Evolutionary conservation across 92 coral and sea anemone genomes (phyloP).

Genomic region (Ricordea florida): DNA sequence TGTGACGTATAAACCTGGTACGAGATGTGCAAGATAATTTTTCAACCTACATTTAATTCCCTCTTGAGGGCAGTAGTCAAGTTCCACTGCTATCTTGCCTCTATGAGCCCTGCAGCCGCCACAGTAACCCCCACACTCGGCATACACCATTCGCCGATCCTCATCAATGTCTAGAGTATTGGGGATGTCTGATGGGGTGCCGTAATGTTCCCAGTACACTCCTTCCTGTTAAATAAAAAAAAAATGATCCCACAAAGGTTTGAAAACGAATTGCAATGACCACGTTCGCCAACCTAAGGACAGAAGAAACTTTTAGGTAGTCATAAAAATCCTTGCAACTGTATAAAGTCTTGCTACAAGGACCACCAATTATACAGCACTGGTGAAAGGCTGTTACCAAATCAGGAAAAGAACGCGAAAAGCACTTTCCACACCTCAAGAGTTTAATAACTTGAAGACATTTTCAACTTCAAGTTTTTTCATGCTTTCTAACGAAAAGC

Average conservation of each 20-base stretch:
- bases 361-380: too few relatives aligned
- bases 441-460: too few relatives aligned
- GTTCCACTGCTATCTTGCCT: conserved; percentile 51
- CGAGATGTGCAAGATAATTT: too few relatives aligned
- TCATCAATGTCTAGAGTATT: conserved; percentile 68
- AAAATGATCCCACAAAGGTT: not conserved
- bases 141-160: conserved; percentile 64
- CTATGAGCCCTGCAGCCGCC: conserved; percentile 85
- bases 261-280: not conserved
- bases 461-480: too few relatives aligned
- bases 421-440: too few relatives aligned
- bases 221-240: conserved; percentile 44
- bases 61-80: conserved; percentile 72
- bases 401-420: too few relatives aligned
- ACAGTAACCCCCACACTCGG: conserved; percentile 96
- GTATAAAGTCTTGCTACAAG: too few relatives aligned
- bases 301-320: too few relatives aligned
- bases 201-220: conserved; percentile 85
- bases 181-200: conserved; percentile 76
- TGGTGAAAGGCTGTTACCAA: too few relatives aligned
- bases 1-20: too few relatives aligned
- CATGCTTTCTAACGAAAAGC: too few relatives aligned
- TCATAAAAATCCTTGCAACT: too few relatives aligned
- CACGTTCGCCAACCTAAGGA: not conserved
- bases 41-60: conserved; percentile 76